phyloP scores from a whole-genome alignment of 1,140 invertebrate species.

The Platorchestia sp. region DNA sequence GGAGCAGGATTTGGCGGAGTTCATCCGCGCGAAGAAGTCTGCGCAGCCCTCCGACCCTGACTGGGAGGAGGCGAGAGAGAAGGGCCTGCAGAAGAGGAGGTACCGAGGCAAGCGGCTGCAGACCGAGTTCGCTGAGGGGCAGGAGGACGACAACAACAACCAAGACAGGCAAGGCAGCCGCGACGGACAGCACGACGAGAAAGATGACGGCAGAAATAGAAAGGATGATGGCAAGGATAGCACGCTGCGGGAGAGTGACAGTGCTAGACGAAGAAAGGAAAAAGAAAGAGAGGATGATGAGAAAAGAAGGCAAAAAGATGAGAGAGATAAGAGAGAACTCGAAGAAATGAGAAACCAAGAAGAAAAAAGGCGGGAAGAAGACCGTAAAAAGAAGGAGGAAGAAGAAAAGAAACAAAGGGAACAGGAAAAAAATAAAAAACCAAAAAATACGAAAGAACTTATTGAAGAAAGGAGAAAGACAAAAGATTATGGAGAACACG shows the following conservation, averaged over 20 bases:
- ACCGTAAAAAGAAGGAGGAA: background rate
- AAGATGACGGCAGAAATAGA: background rate
- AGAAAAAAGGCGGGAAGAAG: constrained; percentile 29
- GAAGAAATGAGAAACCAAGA: background rate
- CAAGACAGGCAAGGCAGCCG: background rate
- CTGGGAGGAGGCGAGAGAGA: background rate
- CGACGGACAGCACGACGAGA: background rate
- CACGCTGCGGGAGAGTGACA: background rate
- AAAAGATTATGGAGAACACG: background rate
- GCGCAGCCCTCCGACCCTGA: background rate
- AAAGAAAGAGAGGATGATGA: constrained; percentile 46
- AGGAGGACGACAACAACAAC: background rate
- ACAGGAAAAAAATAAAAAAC: constrained; percentile 7
- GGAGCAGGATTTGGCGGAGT: constrained; percentile 33
- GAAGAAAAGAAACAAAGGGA: constrained; percentile 42
- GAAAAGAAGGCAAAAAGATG: background rate
- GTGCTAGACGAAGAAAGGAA: background rate
- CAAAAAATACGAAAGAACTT: background rate
- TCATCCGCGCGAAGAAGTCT: background rate
- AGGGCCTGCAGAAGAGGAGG: background rate
- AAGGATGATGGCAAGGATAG: background rate
- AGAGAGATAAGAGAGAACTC: background rate
- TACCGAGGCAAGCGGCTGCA: background rate
- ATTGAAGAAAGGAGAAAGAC: constrained; percentile 31
- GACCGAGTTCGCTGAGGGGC: background rate